Evolutionary conservation across 2,113 vertebrate species (phyloP).

Genomic region (Archilochus colubris): DNA sequence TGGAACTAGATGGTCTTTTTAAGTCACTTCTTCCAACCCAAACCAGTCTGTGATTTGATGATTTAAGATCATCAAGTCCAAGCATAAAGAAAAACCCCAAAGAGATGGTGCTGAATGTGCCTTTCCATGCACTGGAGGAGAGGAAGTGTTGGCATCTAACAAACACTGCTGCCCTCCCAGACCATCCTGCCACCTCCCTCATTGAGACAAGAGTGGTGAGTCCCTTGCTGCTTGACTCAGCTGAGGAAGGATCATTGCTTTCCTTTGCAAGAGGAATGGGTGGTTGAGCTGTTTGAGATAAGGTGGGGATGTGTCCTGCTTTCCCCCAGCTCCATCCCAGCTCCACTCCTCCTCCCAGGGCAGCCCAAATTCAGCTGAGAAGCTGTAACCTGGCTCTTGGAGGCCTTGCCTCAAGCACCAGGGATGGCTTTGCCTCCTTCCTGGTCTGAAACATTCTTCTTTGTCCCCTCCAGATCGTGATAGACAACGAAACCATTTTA

Average conservation of each 20-base stretch:
- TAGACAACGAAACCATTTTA: slow-evolving; percentile 90
- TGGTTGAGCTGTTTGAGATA: neutral
- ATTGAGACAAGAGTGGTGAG: accelerated
- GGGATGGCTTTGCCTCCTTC: neutral
- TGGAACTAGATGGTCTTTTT: no score
- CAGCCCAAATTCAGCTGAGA: neutral
- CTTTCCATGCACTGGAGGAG: neutral
- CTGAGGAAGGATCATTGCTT: neutral
- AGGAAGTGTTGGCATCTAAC: neutral
- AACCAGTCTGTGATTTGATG: no score
- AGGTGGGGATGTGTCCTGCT: neutral
- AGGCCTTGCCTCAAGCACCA: accelerated
- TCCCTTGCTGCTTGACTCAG: neutral
- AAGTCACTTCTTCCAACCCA: no score
- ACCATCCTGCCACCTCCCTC: neutral
- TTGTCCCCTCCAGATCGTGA: slow-evolving; percentile 84
- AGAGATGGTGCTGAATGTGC: accelerated
- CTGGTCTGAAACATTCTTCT: neutral
- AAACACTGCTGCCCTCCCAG: neutral
- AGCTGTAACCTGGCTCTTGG: neutral
- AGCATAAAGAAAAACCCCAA: neutral
- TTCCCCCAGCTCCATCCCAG: neutral
- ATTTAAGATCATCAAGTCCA: no score
- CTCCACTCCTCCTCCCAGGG: neutral
- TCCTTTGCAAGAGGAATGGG: neutral